These are phyloP conservation scores for Ashinkailepas kermadecensis DNA, from an alignment of 2,888 invertebrate species.

Conservation along the genomic window DNA sequence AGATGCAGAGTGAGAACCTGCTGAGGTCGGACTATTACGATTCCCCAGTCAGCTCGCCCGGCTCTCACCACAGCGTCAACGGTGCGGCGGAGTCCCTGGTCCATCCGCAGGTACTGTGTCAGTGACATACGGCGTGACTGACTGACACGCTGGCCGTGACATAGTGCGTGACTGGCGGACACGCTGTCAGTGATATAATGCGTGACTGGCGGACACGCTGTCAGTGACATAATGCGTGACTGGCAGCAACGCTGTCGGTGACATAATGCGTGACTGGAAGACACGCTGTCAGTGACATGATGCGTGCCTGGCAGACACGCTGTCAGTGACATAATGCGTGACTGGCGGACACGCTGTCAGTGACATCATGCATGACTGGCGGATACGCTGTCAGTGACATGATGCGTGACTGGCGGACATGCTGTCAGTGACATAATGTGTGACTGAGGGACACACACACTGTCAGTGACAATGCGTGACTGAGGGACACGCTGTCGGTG, in stretches of 20 bases:
- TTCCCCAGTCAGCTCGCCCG: constrained; percentile 30
- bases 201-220: background rate
- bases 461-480: background rate
- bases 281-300: background rate
- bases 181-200: background rate
- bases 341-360: background rate
- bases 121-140: background rate
- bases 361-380: too few species aligned
- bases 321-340: background rate
- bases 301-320: background rate
- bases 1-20: constrained; percentile 35
- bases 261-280: background rate
- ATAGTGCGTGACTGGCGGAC: background rate
- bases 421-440: background rate
- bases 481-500: background rate
- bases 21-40: constrained; percentile 34
- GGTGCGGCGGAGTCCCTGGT: background rate
- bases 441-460: background rate
- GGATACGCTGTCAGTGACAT: background rate
- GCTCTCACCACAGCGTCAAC: constrained; percentile 41
- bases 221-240: background rate
- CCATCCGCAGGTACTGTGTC: constrained; percentile 21
- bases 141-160: background rate
- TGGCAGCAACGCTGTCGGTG: background rate
- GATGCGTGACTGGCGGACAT: background rate